A percentile compares a stretch with the other conserved stretches of the same genome.
Evolutionary conservation across 2,888 invertebrate species (phyloP).

Genomic region (Magallana nippona): DNA sequence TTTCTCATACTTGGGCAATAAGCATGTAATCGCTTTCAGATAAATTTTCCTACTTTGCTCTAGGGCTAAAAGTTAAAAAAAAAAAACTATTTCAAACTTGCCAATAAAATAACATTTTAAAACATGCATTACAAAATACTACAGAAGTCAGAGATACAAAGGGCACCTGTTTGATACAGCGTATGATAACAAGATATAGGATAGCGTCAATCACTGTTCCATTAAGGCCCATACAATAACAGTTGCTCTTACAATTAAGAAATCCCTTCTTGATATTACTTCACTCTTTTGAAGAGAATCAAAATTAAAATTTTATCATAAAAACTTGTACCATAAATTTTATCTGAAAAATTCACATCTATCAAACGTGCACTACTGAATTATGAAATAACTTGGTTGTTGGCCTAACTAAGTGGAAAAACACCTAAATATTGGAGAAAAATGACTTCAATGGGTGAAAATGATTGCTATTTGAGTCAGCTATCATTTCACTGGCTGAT

Average conservation of each 20-base stretch:
- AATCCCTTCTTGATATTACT: not conserved
- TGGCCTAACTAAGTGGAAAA: not conserved
- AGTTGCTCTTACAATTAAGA: not conserved
- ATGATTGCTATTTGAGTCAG: not conserved
- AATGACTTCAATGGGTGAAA: slow-evolving; percentile 19
- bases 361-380: not conserved
- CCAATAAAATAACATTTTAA: too few relatives aligned
- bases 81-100: too few relatives aligned
- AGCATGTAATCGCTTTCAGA: not conserved
- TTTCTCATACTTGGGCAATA: slow-evolving; percentile 7
- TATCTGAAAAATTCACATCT: not conserved
- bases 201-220: not conserved
- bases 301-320: not conserved
- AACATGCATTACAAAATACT: too few relatives aligned
- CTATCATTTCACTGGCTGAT: slow-evolving; percentile 17
- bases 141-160: too few relatives aligned
- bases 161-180: slow-evolving; percentile 1
- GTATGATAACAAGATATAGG: not conserved
- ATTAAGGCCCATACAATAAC: not conserved
- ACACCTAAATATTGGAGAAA: not conserved
- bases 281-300: not conserved
- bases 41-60: not conserved
- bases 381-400: slow-evolving; percentile 23
- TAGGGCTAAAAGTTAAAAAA: not conserved
- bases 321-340: not conserved